Evolutionary conservation across 2,113 vertebrate species (phyloP).

Genomic region (Odontesthes bonariensis): DNA sequence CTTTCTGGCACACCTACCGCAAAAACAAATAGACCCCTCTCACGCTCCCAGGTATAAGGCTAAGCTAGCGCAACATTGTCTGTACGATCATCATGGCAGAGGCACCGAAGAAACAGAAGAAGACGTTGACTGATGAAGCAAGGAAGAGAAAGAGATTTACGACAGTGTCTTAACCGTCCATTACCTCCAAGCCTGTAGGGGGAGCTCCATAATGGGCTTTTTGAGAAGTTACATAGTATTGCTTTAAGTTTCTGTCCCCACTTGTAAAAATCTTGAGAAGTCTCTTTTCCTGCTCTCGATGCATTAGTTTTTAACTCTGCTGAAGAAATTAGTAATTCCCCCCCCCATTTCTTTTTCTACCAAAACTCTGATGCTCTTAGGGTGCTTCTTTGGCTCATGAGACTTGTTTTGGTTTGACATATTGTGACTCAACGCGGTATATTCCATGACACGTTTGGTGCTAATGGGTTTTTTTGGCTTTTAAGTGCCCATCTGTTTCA

Average conservation of each 20-base stretch:
- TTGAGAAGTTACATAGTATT: too few species aligned
- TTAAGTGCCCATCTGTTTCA: slow-evolving; percentile 44
- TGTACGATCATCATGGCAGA: too few species aligned
- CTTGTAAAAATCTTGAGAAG: background rate
- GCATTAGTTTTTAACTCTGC: background rate
- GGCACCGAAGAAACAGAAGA: too few species aligned
- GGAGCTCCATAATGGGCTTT: too few species aligned
- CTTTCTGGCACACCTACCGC: too few species aligned
- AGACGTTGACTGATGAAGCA: too few species aligned
- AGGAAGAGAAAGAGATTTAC: too few species aligned
- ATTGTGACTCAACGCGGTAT: slow-evolving; percentile 30
- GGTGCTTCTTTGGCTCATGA: slow-evolving; percentile 2
- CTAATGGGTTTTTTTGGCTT: slow-evolving; percentile 58
- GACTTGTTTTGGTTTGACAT: slow-evolving; percentile 28
- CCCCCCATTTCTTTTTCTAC: background rate
- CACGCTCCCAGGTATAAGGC: too few species aligned
- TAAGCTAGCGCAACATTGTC: too few species aligned
- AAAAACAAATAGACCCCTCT: too few species aligned
- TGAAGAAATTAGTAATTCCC: slow-evolving; percentile 30
- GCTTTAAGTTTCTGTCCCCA: background rate
- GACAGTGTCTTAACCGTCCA: too few species aligned
- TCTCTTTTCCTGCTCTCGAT: slow-evolving; percentile 5
- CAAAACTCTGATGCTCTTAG: background rate
- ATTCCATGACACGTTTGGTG: slow-evolving; percentile 51
- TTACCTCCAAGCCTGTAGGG: too few species aligned